Conservation (phyloP, 2,113 vertebrate species). For the Donacobius atricapilla region DNA sequence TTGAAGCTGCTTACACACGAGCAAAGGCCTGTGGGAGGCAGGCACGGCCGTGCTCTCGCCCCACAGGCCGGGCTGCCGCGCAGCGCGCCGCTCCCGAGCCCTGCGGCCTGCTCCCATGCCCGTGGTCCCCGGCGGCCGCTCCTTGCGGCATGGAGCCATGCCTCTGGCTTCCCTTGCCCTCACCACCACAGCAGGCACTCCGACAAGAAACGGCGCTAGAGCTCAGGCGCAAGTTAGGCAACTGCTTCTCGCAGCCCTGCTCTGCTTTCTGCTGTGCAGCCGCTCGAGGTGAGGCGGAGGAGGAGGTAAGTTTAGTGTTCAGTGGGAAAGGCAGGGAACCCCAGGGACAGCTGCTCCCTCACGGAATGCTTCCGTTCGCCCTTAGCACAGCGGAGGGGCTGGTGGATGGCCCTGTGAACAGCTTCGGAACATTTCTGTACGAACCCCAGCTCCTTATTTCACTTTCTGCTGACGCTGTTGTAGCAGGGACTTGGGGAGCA, state of each 20-base stretch:
- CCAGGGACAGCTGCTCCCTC: accelerated
- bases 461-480: neutral
- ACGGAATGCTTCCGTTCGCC: neutral
- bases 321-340: neutral
- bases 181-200: neutral
- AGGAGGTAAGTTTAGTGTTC: neutral
- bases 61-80: accelerated
- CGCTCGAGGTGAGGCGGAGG: neutral
- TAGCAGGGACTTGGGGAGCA: neutral
- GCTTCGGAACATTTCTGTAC: neutral
- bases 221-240: accelerated
- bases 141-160: accelerated
- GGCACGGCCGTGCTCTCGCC: accelerated
- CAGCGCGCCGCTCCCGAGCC: accelerated
- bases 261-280: neutral
- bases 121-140: accelerated
- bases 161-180: too few relatives aligned
- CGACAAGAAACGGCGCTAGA: neutral
- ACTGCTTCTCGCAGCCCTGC: neutral
- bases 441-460: neutral
- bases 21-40: accelerated
- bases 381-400: neutral
- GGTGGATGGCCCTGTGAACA: accelerated
- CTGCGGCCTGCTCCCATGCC: accelerated
- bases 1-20: neutral